Conservation (phyloP, 2,888 invertebrate species). For the Nysson spinosus region DNA sequence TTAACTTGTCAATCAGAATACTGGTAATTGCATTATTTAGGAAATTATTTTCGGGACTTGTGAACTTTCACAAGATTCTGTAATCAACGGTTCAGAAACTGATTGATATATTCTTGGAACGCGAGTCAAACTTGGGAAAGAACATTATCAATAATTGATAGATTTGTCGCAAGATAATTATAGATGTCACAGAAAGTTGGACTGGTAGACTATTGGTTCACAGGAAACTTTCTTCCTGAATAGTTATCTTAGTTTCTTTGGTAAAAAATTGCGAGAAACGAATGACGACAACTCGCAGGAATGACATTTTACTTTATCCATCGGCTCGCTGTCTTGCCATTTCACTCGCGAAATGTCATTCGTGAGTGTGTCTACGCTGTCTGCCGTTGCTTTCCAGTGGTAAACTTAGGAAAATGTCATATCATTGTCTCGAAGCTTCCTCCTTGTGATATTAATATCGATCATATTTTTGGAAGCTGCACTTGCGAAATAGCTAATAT, state of each 20-base stretch:
- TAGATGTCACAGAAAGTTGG: slow-evolving; percentile 7
- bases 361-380: background rate
- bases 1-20: too few species aligned
- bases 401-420: slow-evolving; percentile 52
- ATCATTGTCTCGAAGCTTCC: slow-evolving; percentile 26
- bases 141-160: slow-evolving; percentile 15
- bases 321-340: slow-evolving; percentile 46
- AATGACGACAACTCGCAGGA: slow-evolving; percentile 34
- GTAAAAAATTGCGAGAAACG: slow-evolving; percentile 2
- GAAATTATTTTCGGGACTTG: too few species aligned
- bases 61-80: too few species aligned
- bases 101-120: too few species aligned
- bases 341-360: slow-evolving; percentile 54
- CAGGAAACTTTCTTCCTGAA: slow-evolving; percentile 5
- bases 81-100: too few species aligned
- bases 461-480: too few species aligned
- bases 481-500: too few species aligned
- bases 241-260: slow-evolving; percentile 1
- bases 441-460: slow-evolving; percentile 7
- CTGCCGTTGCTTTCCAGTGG: slow-evolving; percentile 17
- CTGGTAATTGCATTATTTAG: too few species aligned
- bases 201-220: background rate
- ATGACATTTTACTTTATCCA: slow-evolving; percentile 53
- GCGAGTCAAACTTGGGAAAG: too few species aligned
- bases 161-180: slow-evolving; percentile 8